These are phyloP conservation scores for Drosophila lacicola DNA, from an alignment of 2,888 invertebrate genomes.

Conservation along the genomic window DNA sequence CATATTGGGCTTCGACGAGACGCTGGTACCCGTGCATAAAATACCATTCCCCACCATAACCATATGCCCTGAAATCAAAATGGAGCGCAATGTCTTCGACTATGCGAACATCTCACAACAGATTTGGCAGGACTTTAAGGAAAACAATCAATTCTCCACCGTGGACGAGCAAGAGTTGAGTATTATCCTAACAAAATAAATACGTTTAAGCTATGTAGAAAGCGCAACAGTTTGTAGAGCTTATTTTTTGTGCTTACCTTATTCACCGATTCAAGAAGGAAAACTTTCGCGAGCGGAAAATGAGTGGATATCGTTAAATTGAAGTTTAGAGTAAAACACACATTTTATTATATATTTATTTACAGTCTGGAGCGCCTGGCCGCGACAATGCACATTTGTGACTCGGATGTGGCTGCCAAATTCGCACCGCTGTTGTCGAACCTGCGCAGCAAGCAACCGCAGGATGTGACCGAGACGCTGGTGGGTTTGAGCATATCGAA, in stretches of 20 bases:
- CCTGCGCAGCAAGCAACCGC: slow-evolving; percentile 12
- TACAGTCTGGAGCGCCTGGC: slow-evolving; percentile 74
- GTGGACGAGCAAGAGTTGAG: slow-evolving; percentile 65
- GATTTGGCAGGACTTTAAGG: slow-evolving; percentile 63
- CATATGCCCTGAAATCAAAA: slow-evolving; percentile 84
- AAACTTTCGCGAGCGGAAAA: neutral
- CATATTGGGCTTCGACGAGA: slow-evolving; percentile 83
- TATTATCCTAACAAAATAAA: slow-evolving; percentile 17
- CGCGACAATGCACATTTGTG: slow-evolving; percentile 83
- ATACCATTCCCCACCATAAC: slow-evolving; percentile 84
- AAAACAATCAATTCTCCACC: slow-evolving; percentile 41
- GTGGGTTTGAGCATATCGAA: slow-evolving; percentile 79
- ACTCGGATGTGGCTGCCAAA: slow-evolving; percentile 72
- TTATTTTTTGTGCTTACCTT: neutral
- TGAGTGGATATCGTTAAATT: neutral
- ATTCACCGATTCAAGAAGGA: neutral
- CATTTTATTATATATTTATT: neutral
- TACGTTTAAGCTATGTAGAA: neutral
- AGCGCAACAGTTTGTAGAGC: neutral
- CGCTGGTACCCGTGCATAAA: slow-evolving; percentile 81
- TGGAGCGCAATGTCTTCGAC: slow-evolving; percentile 78
- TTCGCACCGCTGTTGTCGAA: slow-evolving; percentile 69
- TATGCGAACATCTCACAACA: slow-evolving; percentile 71
- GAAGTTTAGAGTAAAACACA: neutral
- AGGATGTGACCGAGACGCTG: slow-evolving; percentile 67